Percentiles rank a stretch among this genome's conserved stretches.
phyloP scores from a whole-genome alignment of 2,113 vertebrate genomes.

The Scolopax mira region DNA sequence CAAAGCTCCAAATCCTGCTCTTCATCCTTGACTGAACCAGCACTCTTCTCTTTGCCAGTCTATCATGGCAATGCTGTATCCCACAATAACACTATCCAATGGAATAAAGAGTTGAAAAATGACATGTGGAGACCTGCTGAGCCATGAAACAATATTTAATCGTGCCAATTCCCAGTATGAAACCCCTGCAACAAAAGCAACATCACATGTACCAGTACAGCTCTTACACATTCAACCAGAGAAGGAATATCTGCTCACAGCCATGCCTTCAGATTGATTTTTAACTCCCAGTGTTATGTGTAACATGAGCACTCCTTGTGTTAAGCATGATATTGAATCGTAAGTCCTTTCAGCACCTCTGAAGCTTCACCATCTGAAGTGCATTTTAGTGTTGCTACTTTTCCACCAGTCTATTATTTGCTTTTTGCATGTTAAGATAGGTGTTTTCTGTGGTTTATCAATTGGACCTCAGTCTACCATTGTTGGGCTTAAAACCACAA shows the following conservation, averaged over 20 bases:
- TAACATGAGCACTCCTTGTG: background rate
- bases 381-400: background rate
- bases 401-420: background rate
- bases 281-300: background rate
- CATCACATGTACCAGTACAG: background rate
- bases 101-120: background rate
- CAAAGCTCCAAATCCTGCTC: background rate
- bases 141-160: background rate
- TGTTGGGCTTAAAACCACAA: background rate
- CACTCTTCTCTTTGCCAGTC: background rate
- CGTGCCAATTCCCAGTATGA: background rate
- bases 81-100: background rate
- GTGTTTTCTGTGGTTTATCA: background rate
- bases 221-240: background rate
- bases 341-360: background rate
- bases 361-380: background rate
- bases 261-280: background rate
- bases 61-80: background rate
- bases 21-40: background rate
- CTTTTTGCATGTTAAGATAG: background rate
- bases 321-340: background rate
- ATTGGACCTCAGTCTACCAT: background rate
- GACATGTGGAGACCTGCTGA: slow-evolving; percentile 15
- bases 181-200: slow-evolving; percentile 16
- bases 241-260: background rate